phyloP scores from a whole-genome alignment of 2,888 invertebrate genomes.

The Pammene fasciana region DNA sequence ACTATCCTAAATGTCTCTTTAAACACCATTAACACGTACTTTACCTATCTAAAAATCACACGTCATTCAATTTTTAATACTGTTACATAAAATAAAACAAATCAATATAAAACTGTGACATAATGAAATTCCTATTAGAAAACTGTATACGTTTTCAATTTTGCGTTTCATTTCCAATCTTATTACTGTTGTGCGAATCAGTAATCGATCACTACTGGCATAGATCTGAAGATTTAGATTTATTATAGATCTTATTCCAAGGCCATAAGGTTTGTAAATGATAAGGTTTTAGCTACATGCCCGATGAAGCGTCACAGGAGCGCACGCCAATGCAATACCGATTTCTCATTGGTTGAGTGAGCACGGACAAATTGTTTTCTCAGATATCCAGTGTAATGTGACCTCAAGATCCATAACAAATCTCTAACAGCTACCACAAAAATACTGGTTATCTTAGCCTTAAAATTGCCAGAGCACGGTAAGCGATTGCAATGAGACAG shows the following conservation, averaged over 20 bases:
- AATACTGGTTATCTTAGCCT: background rate
- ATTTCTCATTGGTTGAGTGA: background rate
- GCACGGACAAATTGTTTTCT: background rate
- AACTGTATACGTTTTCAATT: slow-evolving; percentile 40
- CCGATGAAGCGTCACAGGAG: slow-evolving; percentile 45
- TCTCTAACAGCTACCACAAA: background rate
- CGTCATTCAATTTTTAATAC: slow-evolving; percentile 32
- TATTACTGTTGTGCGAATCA: slow-evolving; percentile 42
- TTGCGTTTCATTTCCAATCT: slow-evolving; percentile 30
- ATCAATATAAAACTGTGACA: slow-evolving; percentile 38
- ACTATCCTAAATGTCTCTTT: too few species aligned
- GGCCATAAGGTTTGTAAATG: background rate
- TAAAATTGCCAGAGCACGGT: background rate
- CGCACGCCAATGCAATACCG: slow-evolving; percentile 14
- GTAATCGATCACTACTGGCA: slow-evolving; percentile 50
- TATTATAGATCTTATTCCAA: slow-evolving; percentile 6
- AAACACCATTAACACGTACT: background rate
- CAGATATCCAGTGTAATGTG: background rate
- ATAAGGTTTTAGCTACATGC: slow-evolving; percentile 19
- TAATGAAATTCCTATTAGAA: slow-evolving; percentile 40
- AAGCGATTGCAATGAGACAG: background rate
- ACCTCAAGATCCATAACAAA: background rate
- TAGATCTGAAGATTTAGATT: slow-evolving; percentile 43
- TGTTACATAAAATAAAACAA: slow-evolving; percentile 34
- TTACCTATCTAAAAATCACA: slow-evolving; percentile 13